Percentiles rank a stretch among this genome's conserved stretches.
phyloP scores from a whole-genome alignment of 2,888 invertebrate species.

The Ecliptopera silaceata region DNA sequence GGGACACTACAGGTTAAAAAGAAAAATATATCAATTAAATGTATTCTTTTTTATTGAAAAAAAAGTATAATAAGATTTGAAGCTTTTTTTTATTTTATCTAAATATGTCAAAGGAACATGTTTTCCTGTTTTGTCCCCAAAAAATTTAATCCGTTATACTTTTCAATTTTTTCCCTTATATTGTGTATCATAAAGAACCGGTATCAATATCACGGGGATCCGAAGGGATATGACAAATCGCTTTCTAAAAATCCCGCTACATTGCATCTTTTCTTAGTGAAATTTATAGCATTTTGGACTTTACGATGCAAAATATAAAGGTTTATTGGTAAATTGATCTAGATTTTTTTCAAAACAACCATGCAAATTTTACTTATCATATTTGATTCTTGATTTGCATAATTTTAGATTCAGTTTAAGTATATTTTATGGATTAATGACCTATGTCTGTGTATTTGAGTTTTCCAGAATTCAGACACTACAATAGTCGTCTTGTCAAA shows the following conservation, averaged over 20 bases:
- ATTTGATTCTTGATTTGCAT: too few species aligned
- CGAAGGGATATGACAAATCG: conserved; percentile 33
- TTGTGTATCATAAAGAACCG: conserved; percentile 19
- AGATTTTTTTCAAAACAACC: neutral
- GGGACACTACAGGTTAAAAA: neutral
- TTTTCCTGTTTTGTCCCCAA: neutral
- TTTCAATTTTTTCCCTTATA: conserved; percentile 19
- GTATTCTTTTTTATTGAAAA: too few species aligned
- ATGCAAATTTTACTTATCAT: too few species aligned
- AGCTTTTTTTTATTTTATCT: too few species aligned
- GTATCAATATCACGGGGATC: conserved; percentile 30
- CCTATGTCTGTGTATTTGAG: too few species aligned
- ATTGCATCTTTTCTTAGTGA: conserved; percentile 14
- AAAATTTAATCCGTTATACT: conserved; percentile 27
- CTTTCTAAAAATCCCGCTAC: conserved; percentile 29
- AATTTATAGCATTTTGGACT: neutral
- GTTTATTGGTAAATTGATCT: neutral
- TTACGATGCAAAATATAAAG: neutral
- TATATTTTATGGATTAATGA: too few species aligned
- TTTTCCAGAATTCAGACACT: too few species aligned
- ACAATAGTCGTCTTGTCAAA: too few species aligned
- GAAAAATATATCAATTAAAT: too few species aligned
- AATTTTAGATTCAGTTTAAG: too few species aligned
- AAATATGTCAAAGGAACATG: too few species aligned
- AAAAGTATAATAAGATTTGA: too few species aligned